Evolutionary conservation across 2,113 vertebrate genomes (phyloP).

Genomic region (Pelodiscus sinensis): DNA sequence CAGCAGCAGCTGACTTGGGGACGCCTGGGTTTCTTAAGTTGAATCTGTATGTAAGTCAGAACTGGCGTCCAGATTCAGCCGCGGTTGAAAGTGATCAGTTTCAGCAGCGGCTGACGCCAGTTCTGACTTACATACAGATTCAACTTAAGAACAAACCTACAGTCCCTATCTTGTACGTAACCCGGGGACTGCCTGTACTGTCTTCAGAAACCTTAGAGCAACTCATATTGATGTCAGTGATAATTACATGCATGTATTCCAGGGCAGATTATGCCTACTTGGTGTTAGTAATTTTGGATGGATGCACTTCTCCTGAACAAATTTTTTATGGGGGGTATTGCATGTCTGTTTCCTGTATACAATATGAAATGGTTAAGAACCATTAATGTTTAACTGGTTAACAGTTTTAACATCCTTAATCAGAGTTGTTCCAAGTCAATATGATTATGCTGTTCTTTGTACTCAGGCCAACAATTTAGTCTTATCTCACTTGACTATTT

Average conservation of each 20-base stretch:
- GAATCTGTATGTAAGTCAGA: no score
- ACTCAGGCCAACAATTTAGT: not conserved
- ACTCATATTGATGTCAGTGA: not conserved
- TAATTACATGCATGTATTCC: not conserved
- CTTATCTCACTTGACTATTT: not conserved
- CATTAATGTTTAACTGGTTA: no score
- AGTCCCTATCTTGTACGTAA: no score
- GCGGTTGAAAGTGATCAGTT: no score
- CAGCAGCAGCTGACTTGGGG: no score
- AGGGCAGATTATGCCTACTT: not conserved
- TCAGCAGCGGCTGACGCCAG: no score
- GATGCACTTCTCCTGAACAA: not conserved
- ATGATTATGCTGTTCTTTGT: not conserved
- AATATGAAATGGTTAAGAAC: not conserved
- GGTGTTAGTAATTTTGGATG: not conserved
- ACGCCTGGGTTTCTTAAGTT: no score
- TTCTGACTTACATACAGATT: no score
- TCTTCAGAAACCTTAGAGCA: not conserved
- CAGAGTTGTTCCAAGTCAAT: not conserved
- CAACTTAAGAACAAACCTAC: no score
- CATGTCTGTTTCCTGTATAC: not conserved
- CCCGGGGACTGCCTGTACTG: no score
- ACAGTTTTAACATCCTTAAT: no score
- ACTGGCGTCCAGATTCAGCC: no score
- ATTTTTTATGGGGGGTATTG: not conserved